phyloP scores from a whole-genome alignment of 2,888 invertebrate species.

The Acleris laterana region DNA sequence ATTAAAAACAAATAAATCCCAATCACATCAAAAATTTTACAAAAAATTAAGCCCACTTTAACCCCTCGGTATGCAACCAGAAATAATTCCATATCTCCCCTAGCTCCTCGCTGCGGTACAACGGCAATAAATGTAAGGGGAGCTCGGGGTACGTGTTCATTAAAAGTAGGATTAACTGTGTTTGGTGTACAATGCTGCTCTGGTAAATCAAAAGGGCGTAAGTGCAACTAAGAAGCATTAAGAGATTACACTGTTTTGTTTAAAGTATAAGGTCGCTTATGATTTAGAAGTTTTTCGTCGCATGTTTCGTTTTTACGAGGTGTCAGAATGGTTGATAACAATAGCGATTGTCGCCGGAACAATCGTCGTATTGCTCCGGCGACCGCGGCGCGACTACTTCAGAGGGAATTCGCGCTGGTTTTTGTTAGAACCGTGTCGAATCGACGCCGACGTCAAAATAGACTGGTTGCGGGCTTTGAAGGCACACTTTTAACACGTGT shows the following conservation, averaged over 20 bases:
- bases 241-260: no score
- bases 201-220: slow-evolving; percentile 1
- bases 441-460: not conserved
- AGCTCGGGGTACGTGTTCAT: slow-evolving; percentile 41
- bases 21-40: slow-evolving; percentile 22
- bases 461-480: not conserved
- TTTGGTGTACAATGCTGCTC: slow-evolving; percentile 38
- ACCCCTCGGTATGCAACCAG: slow-evolving; percentile 25
- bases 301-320: no score
- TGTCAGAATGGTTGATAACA: not conserved
- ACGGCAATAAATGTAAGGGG: slow-evolving; percentile 37
- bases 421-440: slow-evolving; percentile 1
- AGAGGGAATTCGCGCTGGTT: slow-evolving; percentile 14
- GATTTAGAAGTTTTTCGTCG: no score
- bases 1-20: slow-evolving; percentile 36
- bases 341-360: slow-evolving; percentile 21
- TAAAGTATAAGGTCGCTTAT: no score
- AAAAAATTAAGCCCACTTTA: slow-evolving; percentile 36
- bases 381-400: slow-evolving; percentile 16
- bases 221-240: no score
- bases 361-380: slow-evolving; percentile 15
- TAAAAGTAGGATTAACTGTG: slow-evolving; percentile 47
- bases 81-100: slow-evolving; percentile 28
- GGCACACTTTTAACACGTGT: not conserved
- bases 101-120: slow-evolving; percentile 31